Base-by-base conservation (phyloP, 1,140 invertebrate genomes). In the Andrena cerasifolii region DNA sequence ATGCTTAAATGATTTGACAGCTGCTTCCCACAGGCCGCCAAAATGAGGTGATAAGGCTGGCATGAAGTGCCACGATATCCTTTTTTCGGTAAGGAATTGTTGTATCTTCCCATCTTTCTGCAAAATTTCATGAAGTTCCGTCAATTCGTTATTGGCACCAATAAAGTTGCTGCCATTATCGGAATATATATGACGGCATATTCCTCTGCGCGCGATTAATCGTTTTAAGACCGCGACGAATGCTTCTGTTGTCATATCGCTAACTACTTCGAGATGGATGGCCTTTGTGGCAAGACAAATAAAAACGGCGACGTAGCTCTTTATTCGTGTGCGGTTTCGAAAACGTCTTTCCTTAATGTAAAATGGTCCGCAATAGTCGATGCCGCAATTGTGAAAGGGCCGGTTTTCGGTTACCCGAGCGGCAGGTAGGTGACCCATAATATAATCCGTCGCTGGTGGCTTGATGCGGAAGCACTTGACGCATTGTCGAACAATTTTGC, bases 271-370 rank as follows among this genome's bases (percentile, higher is more conserved):
- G 0, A 76, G 24, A 3, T 68, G 54, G 7, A 76, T 8, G 1
- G 63, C 63, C 2, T 76, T 76, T 0, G 36, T 51, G 0, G 33
- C 16, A 10, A 76, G 14, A 10, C 74, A 47, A 0, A 67, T 5
- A 36, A 76, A 76, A 12, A 67, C n/a, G 0, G 49, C 51, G 0
- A 67, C 21, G 3, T 76, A 76, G 0, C 26, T 4, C 14, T 68
- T 68, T 2, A 58, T n/a, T 4, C 31, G 14, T 0, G 10, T 59
- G 0, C 28, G 18, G 18, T 76, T 76, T 10, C 40, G 36, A 0
- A 18, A 43, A 0, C 16, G 5, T 5, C 24, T 21, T 4, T 75
- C 53, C 2, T 45, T 10, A 4, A 75, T 16, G 3, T 56, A 33
- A 2, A 66, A n/a, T n/a, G n/a, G n/a, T n/a, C n/a, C n/a, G n/a